Conservation (phyloP, 1,140 invertebrate species). For the Muscidifurax raptorellus region DNA sequence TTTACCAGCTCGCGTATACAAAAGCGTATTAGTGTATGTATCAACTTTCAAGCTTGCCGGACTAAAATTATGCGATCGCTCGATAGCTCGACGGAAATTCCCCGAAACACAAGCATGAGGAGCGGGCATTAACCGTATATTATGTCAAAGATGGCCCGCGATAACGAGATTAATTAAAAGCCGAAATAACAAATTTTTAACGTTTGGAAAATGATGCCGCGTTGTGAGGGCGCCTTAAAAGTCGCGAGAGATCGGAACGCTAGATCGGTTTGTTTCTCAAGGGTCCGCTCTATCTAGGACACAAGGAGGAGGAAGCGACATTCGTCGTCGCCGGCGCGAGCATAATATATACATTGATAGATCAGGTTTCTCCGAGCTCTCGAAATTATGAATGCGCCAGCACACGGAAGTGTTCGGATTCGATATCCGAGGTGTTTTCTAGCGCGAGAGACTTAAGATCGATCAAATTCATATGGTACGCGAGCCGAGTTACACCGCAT, state of each 20-base stretch:
- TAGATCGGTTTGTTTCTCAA: slow-evolving; percentile 31
- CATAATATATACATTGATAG: neutral
- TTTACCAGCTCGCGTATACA: neutral
- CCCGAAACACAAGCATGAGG: neutral
- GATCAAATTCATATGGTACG: slow-evolving; percentile 40
- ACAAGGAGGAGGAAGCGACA: neutral
- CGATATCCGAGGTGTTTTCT: slow-evolving; percentile 20
- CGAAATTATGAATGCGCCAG: slow-evolving; percentile 16
- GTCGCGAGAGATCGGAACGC: slow-evolving; percentile 18
- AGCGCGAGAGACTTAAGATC: neutral
- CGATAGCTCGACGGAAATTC: slow-evolving; percentile 33
- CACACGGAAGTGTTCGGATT: neutral
- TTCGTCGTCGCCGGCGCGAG: neutral
- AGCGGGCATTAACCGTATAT: slow-evolving; percentile 5
- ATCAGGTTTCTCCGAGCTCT: slow-evolving; percentile 18
- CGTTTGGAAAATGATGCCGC: neutral
- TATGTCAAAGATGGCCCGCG: neutral
- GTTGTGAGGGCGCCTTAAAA: neutral
- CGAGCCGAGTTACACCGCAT: neutral
- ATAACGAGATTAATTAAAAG: slow-evolving; percentile 4
- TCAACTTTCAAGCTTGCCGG: slow-evolving; percentile 39
- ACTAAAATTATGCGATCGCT: slow-evolving; percentile 31
- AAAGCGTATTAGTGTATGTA: slow-evolving; percentile 21
- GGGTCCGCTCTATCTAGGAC: neutral
- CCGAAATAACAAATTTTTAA: neutral